Conservation (phyloP, 2,888 invertebrate genomes). For the Alentia gelatinosa region DNA sequence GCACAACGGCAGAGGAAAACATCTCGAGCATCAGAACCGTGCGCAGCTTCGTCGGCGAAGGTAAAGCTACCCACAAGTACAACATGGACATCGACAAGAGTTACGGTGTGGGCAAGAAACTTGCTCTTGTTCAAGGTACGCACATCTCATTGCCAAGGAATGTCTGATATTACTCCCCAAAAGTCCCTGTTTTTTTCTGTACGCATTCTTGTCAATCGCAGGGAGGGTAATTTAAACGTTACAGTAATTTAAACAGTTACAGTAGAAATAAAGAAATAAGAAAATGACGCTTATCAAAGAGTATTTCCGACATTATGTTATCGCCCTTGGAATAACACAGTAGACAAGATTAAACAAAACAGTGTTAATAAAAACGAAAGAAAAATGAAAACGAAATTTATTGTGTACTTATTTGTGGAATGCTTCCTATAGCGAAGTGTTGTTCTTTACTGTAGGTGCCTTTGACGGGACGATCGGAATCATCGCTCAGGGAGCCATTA, state of each 20-base stretch:
- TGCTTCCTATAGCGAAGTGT: too few relatives aligned
- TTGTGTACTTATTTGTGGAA: too few relatives aligned
- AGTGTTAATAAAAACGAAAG: too few relatives aligned
- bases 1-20: constrained; percentile 77
- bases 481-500: constrained; percentile 73
- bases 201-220: neutral
- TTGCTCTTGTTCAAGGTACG: constrained; percentile 75
- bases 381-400: too few relatives aligned
- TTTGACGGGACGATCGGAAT: constrained; percentile 76
- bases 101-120: constrained; percentile 74
- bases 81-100: constrained; percentile 73
- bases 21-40: constrained; percentile 78
- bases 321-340: too few relatives aligned
- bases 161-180: neutral
- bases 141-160: neutral
- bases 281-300: too few relatives aligned
- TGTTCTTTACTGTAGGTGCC: constrained; percentile 70
- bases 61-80: constrained; percentile 70
- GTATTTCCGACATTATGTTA: too few relatives aligned
- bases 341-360: too few relatives aligned
- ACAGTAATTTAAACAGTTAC: neutral
- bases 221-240: neutral
- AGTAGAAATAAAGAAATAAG: neutral
- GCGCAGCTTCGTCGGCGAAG: constrained; percentile 76
- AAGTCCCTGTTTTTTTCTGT: neutral